Percentiles rank a stretch among this genome's conserved stretches.
phyloP scores from a whole-genome alignment of 2,888 invertebrate genomes.

The Aphelenchoides bicaudatus region DNA sequence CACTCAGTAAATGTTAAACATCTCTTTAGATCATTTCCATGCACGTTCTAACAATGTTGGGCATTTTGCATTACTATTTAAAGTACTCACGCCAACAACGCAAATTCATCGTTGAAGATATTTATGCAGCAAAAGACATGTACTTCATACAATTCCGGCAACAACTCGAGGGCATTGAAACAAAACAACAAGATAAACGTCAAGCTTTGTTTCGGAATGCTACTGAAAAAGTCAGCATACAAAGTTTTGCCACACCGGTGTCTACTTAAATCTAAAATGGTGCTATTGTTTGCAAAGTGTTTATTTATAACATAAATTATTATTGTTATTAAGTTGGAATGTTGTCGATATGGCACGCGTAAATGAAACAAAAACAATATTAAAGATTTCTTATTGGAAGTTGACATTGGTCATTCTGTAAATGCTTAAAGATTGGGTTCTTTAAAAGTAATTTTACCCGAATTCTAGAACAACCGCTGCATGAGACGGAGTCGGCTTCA shows the following conservation, averaged over 20 bases:
- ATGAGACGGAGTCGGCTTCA: background rate
- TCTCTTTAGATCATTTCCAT: background rate
- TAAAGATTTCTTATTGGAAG: background rate
- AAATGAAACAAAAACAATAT: too few relatives aligned
- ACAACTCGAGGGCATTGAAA: conserved; percentile 2
- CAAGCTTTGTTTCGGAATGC: background rate
- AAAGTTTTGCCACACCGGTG: too few relatives aligned
- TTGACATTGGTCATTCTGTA: background rate
- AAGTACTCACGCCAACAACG: background rate
- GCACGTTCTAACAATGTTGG: background rate
- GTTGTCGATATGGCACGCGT: too few relatives aligned
- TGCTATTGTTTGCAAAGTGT: too few relatives aligned
- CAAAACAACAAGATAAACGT: background rate
- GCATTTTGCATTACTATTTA: background rate
- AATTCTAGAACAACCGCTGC: conserved; percentile 1
- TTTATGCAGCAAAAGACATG: background rate
- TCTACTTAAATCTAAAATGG: too few relatives aligned
- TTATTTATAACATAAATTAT: too few relatives aligned
- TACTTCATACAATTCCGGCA: background rate
- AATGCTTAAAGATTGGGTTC: too few relatives aligned
- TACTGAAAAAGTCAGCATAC: too few relatives aligned
- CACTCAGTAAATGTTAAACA: background rate
- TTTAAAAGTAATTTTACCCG: too few relatives aligned
- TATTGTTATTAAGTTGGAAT: too few relatives aligned
- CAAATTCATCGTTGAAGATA: background rate